phyloP scores from a whole-genome alignment of 1,140 invertebrate genomes.

The Drosophila lacertosa region DNA sequence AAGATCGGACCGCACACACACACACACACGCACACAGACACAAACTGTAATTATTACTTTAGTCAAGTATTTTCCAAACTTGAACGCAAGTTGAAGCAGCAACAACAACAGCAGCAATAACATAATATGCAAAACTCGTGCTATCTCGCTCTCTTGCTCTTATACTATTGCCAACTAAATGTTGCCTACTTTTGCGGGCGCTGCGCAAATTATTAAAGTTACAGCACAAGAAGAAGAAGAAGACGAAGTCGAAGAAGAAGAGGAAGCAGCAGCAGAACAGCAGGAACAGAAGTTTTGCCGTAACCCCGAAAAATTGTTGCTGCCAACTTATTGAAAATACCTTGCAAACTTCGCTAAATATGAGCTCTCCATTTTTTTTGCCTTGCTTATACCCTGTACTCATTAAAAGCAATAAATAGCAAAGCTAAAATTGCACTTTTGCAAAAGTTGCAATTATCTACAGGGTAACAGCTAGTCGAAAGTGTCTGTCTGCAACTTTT shows the following conservation, averaged over 20 bases:
- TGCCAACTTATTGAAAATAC: slow-evolving; percentile 48
- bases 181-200: slow-evolving; percentile 43
- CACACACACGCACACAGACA: background rate
- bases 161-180: slow-evolving; percentile 18
- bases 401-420: too few relatives aligned
- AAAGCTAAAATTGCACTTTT: too few relatives aligned
- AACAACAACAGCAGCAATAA: background rate
- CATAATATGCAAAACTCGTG: slow-evolving; percentile 7
- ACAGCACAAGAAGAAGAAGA: slow-evolving; percentile 1
- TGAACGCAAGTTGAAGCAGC: slow-evolving; percentile 15
- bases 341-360: slow-evolving; percentile 36
- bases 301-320: slow-evolving; percentile 36
- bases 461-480: too few relatives aligned
- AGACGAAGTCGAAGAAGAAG: background rate
- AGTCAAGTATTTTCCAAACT: slow-evolving; percentile 51
- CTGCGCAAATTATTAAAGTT: slow-evolving; percentile 41
- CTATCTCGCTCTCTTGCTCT: background rate
- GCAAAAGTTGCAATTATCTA: too few relatives aligned
- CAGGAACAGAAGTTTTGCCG: slow-evolving; percentile 19
- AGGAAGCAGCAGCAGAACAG: background rate
- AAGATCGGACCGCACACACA: slow-evolving; percentile 35
- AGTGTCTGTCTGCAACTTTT: too few relatives aligned
- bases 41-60: slow-evolving; percentile 60
- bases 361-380: background rate
- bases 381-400: background rate